Evolutionary conservation across 2,888 invertebrate species (phyloP).

Genomic region (Melinopterus prodromus): DNA sequence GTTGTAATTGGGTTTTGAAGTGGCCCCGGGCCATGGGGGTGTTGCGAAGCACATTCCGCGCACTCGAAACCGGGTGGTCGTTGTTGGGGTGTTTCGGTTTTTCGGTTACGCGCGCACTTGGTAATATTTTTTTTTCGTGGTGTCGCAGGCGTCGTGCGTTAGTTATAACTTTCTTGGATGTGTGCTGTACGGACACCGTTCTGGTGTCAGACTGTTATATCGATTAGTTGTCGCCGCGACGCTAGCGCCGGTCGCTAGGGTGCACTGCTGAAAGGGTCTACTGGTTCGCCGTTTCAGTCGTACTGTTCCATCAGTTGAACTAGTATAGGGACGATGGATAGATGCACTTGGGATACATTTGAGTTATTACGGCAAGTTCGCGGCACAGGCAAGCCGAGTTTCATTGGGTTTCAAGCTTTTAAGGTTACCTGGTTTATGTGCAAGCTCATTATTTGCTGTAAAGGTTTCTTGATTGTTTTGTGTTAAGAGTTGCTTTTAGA

Average conservation of each 20-base stretch:
- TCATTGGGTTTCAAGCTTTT: neutral
- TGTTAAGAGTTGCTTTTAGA: too few relatives aligned
- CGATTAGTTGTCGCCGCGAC: constrained; percentile 20
- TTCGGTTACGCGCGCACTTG: neutral
- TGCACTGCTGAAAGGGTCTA: neutral
- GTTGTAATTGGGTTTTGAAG: neutral
- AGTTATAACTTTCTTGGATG: constrained; percentile 5
- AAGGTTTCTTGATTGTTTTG: too few relatives aligned
- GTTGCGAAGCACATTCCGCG: neutral
- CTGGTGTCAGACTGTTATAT: constrained; percentile 23
- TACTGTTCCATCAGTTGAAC: neutral
- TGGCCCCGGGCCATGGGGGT: neutral
- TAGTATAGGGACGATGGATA: neutral
- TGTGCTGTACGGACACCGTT: constrained; percentile 12
- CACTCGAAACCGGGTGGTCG: neutral
- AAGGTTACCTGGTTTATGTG: neutral
- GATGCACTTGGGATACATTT: neutral
- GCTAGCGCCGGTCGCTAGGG: constrained; percentile 20
- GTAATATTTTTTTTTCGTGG: neutral
- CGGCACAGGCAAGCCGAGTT: neutral
- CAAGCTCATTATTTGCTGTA: too few relatives aligned
- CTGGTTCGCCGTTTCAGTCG: neutral
- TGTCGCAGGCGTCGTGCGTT: neutral
- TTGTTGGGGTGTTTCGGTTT: neutral
- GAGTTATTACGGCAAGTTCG: neutral